Base-by-base conservation (phyloP, 2,113 vertebrate species). In the Ancistrus triradiatus region DNA sequence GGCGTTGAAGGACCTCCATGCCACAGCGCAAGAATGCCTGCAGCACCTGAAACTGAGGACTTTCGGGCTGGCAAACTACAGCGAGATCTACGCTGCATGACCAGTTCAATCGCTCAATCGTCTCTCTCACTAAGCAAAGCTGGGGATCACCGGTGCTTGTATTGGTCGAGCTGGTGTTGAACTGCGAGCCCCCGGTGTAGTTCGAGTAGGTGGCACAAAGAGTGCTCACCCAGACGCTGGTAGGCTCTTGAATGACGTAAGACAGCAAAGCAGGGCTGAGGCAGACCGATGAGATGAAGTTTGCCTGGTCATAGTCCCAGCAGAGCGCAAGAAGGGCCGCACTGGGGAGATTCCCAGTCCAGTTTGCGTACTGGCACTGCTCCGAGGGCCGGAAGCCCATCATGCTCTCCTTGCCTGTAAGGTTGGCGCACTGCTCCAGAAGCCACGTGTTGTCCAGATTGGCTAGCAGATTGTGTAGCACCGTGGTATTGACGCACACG, bases 361-460 rank as follows among this genome's bases (percentile, higher is more conserved):
- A 91, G 70, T 61, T 83, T 35, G 68, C 43, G 72, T 90, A 90
- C 24, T 72, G 82, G 71, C 88, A 90, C 53, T 83, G 83, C 48
- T 79, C 66, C 2, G 66, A 9, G 0, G 80, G 76, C 6, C 49
- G 42, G 47, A 89, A 84, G 14, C 70, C 81, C 11, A 63, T 37
- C 19, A 15, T n/a, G 6, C 40, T 64, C 9, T 18, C 66, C 6
- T 58, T 76, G 0, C 35, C 44, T 2, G 86, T 81, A 19, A 69
- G 31, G 72, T 88, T 89, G 38, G 64, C 35, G 46, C 89, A 90
- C 63, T 85, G 74, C 15, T 78, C 57, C 19, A 85, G 42, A n/a
- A 90, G 69, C 88, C 88, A 90, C 35, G 69, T 80, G 67, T 88
- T 88, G 72, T 88, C 86, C 50, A 74, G 77, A 68, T 86, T 88